A percentile compares a stretch with the other conserved stretches of the same genome.
Evolutionary conservation across 2,888 invertebrate genomes (phyloP).

Genomic region (Trisateles emortualis): DNA sequence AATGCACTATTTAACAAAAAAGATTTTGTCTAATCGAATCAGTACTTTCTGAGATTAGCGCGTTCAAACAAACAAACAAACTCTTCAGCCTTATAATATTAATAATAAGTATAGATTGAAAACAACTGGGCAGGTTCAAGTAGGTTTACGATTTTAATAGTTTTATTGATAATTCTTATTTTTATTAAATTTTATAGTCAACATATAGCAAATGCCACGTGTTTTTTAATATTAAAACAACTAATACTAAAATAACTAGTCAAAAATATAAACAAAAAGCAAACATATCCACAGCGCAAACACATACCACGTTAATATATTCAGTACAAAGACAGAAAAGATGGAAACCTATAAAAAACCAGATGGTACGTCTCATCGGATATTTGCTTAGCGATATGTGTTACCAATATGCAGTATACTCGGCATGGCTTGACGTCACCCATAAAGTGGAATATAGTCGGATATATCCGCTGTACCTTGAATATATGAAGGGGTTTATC

Average conservation of each 20-base stretch:
- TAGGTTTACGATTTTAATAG: too few species aligned
- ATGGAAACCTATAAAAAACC: conserved; percentile 49
- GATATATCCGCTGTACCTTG: conserved; percentile 48
- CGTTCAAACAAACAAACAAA: too few species aligned
- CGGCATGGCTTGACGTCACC: conserved; percentile 51
- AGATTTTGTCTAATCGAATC: too few species aligned
- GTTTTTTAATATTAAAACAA: too few species aligned
- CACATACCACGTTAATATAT: conserved; percentile 31
- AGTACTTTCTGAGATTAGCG: too few species aligned
- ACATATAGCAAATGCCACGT: too few species aligned
- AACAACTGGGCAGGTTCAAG: too few species aligned
- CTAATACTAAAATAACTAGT: background rate
- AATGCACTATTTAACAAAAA: too few species aligned
- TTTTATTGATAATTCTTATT: too few species aligned
- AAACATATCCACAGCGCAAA: background rate
- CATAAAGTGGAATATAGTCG: conserved; percentile 59
- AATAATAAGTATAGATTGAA: too few species aligned
- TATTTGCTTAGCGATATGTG: conserved; percentile 71
- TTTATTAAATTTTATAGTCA: too few species aligned
- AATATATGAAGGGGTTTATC: conserved; percentile 52
- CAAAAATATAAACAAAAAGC: background rate
- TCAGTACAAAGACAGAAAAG: conserved; percentile 31
- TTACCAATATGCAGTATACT: conserved; percentile 69
- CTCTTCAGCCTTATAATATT: too few species aligned
- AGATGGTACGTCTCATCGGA: conserved; percentile 51